phyloP scores from a whole-genome alignment of 1,140 invertebrate species.

The Centruroides sculpturatus region DNA sequence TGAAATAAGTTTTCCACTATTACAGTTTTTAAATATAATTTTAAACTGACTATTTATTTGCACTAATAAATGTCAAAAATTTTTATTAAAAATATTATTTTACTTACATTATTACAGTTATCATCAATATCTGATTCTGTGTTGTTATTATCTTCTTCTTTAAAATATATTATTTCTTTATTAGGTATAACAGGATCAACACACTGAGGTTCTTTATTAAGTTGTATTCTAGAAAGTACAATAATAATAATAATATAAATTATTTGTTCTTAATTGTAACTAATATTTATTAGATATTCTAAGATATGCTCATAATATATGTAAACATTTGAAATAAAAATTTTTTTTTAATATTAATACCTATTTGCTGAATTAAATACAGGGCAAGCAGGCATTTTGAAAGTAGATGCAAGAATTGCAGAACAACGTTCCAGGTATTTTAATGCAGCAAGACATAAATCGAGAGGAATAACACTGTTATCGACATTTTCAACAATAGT shows the following conservation, averaged over 20 bases:
- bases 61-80: too few relatives aligned
- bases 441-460: conserved; percentile 68
- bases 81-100: too few relatives aligned
- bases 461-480: conserved; percentile 19
- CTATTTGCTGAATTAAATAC: conserved; percentile 74
- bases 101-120: too few relatives aligned
- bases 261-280: too few relatives aligned
- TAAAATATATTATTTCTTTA: conserved; percentile 45
- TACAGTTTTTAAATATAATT: too few relatives aligned
- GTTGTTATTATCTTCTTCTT: conserved; percentile 23
- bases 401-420: conserved; percentile 77
- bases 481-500: background rate
- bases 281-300: too few relatives aligned
- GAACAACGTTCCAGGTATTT: conserved; percentile 71
- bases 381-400: conserved; percentile 84
- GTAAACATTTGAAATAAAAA: too few relatives aligned
- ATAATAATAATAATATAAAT: background rate
- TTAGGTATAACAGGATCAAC: conserved; percentile 74
- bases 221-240: conserved; percentile 46
- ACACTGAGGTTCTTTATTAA: conserved; percentile 55
- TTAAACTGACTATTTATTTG: too few relatives aligned
- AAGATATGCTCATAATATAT: too few relatives aligned
- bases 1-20: too few relatives aligned
- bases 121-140: background rate
- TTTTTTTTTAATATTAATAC: conserved; percentile 19